Percentiles rank a stretch among this genome's conserved stretches.
Conservation (phyloP, 1,140 invertebrate species). For the Drosophila willistoni region DNA sequence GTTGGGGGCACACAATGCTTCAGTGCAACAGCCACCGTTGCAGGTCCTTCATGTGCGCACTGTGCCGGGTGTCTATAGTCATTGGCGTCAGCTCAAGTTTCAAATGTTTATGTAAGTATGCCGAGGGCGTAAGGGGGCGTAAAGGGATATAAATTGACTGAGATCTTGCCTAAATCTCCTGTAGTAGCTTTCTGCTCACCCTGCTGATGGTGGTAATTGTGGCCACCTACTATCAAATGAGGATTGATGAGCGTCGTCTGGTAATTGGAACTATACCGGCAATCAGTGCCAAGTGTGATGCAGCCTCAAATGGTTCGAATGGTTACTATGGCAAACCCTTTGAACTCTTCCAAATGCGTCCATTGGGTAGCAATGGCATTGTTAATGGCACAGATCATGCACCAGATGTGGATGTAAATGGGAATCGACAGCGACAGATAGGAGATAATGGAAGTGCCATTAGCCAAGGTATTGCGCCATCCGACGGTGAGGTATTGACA, state of each 20-base stretch:
- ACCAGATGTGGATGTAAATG: conserved; percentile 60
- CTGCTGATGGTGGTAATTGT: conserved; percentile 68
- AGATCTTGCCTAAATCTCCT: neutral
- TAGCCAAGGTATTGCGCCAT: neutral
- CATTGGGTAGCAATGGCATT: conserved; percentile 52
- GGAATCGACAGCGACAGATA: conserved; percentile 42
- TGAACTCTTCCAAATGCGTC: conserved; percentile 80
- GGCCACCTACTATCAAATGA: conserved; percentile 72
- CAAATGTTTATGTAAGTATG: conserved; percentile 88
- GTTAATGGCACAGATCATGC: conserved; percentile 32
- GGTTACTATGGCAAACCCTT: conserved; percentile 69
- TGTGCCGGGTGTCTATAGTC: conserved; percentile 88
- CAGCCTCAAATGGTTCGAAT: conserved; percentile 7
- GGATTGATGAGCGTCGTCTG: conserved; percentile 59
- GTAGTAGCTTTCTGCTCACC: conserved; percentile 73
- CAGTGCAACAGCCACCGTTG: conserved; percentile 54
- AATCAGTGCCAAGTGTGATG: conserved; percentile 74
- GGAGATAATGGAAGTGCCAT: conserved; percentile 17
- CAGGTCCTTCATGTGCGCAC: conserved; percentile 86
- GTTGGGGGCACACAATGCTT: conserved; percentile 59
- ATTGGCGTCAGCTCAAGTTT: conserved; percentile 88
- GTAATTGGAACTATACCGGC: conserved; percentile 62
- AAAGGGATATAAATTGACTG: neutral
- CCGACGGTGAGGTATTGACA: conserved; percentile 1
- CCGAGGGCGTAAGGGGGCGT: accelerated